Conservation (phyloP, 2,888 invertebrate genomes). For the Piscicola geometra region DNA sequence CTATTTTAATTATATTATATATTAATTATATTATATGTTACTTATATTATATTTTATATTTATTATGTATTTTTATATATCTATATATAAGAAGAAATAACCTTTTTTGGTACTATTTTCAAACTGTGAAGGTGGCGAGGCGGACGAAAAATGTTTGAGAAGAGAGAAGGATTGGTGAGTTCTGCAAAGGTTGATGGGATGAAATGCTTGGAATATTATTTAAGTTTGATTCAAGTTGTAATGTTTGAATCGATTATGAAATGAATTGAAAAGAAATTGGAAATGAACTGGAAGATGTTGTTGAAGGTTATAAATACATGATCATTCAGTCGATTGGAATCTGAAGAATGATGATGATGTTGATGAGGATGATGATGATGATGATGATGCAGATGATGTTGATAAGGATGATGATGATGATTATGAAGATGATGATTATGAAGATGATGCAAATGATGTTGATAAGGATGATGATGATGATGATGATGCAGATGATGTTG, state of each 20-base stretch:
- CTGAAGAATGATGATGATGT: neutral
- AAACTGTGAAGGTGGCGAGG: neutral
- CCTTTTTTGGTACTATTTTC: too few species aligned
- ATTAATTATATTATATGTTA: too few species aligned
- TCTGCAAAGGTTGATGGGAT: neutral
- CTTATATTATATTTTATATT: too few species aligned
- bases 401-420: constrained; percentile 1
- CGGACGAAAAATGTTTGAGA: neutral
- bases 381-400: neutral
- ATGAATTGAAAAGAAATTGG: neutral
- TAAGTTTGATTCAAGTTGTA: neutral
- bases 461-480: neutral
- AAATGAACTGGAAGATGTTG: neutral
- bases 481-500: neutral
- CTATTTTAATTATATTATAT: too few species aligned
- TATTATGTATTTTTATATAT: too few species aligned
- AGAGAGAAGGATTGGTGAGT: neutral
- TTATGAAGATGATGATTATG: neutral
- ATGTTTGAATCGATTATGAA: neutral
- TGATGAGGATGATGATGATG: constrained; percentile 7
- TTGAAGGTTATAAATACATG: neutral
- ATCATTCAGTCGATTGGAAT: neutral
- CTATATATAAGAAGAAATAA: too few species aligned
- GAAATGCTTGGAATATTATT: too few species aligned
- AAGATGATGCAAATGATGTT: neutral